phyloP scores from a whole-genome alignment of 2,797 vertebrate species.

The Aeoliscus strigatus region DNA sequence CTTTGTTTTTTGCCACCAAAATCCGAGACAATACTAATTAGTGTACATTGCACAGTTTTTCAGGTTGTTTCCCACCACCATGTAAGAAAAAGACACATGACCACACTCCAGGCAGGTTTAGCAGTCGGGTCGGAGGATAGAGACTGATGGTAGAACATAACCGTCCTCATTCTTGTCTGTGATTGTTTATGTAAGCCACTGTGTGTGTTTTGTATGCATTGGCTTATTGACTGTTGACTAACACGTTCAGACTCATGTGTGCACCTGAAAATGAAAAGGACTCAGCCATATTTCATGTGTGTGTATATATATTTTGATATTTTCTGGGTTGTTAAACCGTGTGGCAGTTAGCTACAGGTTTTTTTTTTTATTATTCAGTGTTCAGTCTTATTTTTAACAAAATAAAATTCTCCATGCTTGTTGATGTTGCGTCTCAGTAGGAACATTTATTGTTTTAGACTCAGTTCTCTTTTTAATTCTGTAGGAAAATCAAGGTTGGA shows the following conservation, averaged over 20 bases:
- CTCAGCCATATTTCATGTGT: constrained; percentile 66
- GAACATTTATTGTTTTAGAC: background rate
- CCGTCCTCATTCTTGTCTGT: constrained; percentile 53
- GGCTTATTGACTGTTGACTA: constrained; percentile 25
- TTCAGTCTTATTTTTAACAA: constrained; percentile 55
- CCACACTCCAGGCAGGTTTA: constrained; percentile 17
- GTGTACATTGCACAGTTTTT: constrained; percentile 33
- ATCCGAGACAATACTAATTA: constrained; percentile 4
- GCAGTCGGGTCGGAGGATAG: constrained; percentile 27
- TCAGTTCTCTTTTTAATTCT: background rate
- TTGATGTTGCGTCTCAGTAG: constrained; percentile 18
- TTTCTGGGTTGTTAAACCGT: constrained; percentile 35
- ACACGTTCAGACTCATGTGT: constrained; percentile 23
- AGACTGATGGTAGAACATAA: constrained; percentile 29
- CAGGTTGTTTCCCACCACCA: constrained; percentile 16
- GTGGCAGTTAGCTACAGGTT: constrained; percentile 28
- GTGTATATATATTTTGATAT: constrained; percentile 45
- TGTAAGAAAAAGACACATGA: constrained; percentile 20
- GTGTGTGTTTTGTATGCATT: constrained; percentile 23
- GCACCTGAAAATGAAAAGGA: constrained; percentile 12
- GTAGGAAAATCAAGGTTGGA: background rate
- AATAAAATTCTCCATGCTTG: constrained; percentile 46
- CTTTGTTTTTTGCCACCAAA: constrained; percentile 1
- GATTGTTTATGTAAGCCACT: constrained; percentile 50
- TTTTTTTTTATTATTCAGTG: constrained; percentile 24